These are phyloP conservation scores for Luffia ferchaultella DNA, from an alignment of 2,888 invertebrate genomes.

Conservation along the genomic window DNA sequence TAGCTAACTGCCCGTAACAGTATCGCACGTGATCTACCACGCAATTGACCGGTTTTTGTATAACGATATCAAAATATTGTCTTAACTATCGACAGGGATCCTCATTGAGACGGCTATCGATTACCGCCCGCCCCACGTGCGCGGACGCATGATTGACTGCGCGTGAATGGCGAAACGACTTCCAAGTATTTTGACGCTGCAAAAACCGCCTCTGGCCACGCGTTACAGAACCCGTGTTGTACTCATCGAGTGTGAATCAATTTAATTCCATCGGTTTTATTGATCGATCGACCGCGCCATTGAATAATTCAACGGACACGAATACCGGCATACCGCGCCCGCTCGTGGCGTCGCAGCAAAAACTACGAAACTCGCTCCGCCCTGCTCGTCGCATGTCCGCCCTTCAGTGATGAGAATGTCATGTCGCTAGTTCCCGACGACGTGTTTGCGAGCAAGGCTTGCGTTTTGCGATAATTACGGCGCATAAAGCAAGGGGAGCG, in stretches of 20 bases:
- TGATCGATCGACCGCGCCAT: conserved; percentile 59
- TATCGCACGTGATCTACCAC: too few relatives aligned
- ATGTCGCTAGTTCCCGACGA: conserved; percentile 62
- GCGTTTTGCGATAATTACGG: conserved; percentile 64
- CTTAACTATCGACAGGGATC: too few relatives aligned
- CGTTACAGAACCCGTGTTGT: conserved; percentile 52
- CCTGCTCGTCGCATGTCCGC: conserved; percentile 28
- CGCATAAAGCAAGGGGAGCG: conserved; percentile 55
- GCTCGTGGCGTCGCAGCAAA: conserved; percentile 52
- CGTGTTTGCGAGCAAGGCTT: conserved; percentile 60
- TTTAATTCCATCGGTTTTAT: conserved; percentile 60
- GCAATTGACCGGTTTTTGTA: too few relatives aligned
- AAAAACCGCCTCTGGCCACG: conserved; percentile 41
- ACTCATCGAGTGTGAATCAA: conserved; percentile 61
- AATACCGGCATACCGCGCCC: conserved; percentile 47
- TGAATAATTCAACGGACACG: conserved; percentile 62
- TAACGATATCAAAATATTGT: too few relatives aligned
- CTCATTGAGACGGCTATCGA: too few relatives aligned
- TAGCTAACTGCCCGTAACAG: too few relatives aligned
- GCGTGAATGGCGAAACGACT: conserved; percentile 49
- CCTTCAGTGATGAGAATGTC: conserved; percentile 65
- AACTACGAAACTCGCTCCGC: conserved; percentile 18
- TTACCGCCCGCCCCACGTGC: conserved; percentile 30
- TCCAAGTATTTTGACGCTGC: conserved; percentile 48
- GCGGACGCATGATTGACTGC: conserved; percentile 37